These are phyloP conservation scores for Drosophila nigromelanica DNA, from an alignment of 1,140 invertebrate genomes.

Conservation along the genomic window DNA sequence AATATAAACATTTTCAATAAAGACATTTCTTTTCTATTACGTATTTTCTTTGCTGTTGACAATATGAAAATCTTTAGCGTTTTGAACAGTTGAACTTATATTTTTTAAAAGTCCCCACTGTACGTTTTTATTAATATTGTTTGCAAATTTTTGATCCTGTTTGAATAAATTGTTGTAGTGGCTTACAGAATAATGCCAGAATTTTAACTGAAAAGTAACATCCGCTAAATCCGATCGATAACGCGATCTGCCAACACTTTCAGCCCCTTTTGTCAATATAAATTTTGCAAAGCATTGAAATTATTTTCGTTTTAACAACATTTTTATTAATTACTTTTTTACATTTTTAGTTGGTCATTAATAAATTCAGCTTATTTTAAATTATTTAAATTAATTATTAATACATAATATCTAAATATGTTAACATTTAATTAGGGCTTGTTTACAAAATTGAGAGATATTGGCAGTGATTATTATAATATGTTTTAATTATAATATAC, in stretches of 20 bases:
- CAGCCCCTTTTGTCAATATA: no score
- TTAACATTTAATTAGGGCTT: constrained; percentile 30
- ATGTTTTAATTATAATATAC: background rate
- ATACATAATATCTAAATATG: constrained; percentile 49
- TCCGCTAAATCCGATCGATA: no score
- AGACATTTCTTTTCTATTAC: constrained; percentile 72
- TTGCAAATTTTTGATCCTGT: no score
- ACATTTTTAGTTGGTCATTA: constrained; percentile 18
- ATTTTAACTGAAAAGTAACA: no score
- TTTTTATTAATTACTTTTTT: constrained; percentile 34
- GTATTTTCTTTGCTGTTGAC: constrained; percentile 20
- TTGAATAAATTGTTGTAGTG: no score
- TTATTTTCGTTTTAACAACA: constrained; percentile 38
- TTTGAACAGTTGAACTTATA: background rate
- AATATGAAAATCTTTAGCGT: background rate
- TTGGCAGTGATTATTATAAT: constrained; percentile 49
- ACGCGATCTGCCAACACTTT: no score
- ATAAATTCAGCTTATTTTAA: constrained; percentile 24
- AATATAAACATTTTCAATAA: constrained; percentile 79
- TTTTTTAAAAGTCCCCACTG: no score
- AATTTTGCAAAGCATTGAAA: background rate
- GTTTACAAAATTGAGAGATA: constrained; percentile 29
- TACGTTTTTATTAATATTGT: no score
- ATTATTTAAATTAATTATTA: constrained; percentile 36
- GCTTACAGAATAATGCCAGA: no score